Evolutionary conservation across 2,888 invertebrate species (phyloP), one percentile per base, ranked within the genome.

Genomic region (Epirrita christyi): DNA sequence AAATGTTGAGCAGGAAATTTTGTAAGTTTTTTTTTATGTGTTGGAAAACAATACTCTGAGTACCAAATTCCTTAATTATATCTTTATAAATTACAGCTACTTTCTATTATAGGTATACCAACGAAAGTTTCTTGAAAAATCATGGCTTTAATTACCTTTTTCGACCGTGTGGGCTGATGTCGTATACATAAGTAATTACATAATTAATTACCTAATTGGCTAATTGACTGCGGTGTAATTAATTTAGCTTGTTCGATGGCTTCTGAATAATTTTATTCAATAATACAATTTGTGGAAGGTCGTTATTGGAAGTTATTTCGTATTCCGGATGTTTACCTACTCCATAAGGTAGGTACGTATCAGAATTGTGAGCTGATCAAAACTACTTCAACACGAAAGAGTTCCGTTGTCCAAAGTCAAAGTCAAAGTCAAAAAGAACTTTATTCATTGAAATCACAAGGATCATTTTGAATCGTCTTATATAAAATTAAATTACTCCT

Each of bases 131-230:
- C 40, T 48, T 38, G 27, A 41, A 59, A 54, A 54, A 36, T 55
- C 44, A 44, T 47, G 11, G 28, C 15, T 38, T 10, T 55, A 51
- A 59, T 59, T 59, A 51, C 1, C 5, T 29, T 41, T 59, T 51
- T 51, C 47, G 43, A 55, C 38, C 42, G 10, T 13, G 29, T 21
- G 10, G 13, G 28, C 13, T 34, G 37, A 38, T 54, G 51, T 52
- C 59, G 51, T 54, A 41, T 40, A 55, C 59, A 59, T 44, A 48
- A 42, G 27, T 48, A 58, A 32, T 21, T 21, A 21, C 2, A 32
- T 32, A 62, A 67, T 63, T 65, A 63, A 67, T 63, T 64, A 64
- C 49, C 52, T 63, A 62, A 63, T 64, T 64, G 61, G 52, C 67
- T 63, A 64, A 64, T 63, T 67, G 64, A 64, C 49, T 61, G 59